Base-by-base conservation (phyloP, 2,888 invertebrate genomes). In the Spilosoma lubricipeda region DNA sequence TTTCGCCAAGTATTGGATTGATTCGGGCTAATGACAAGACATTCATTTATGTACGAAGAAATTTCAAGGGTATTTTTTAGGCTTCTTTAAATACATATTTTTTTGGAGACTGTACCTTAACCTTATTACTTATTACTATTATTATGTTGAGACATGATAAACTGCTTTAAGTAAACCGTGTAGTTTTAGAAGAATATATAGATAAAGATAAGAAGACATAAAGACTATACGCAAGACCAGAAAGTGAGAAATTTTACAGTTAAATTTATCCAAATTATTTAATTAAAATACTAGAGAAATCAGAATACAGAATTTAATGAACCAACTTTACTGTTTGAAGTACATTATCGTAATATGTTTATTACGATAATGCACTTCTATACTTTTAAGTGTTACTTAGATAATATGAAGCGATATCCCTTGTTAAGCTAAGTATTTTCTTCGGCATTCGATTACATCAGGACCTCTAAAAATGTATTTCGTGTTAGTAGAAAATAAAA, bases 401-500 rank as follows among this genome's bases (percentile, higher is more conserved):
- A 9, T 15, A 23, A 33, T n/a, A 36, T 56, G n/a, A 68, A 68
- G 30, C 42, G 45, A 20, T 45, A 30, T 30, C 27, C 45, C 5
- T 67, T 56, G n/a, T 56, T 69, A 68, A 66, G 75, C 59, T 48
- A 71, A 77, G 75, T 77, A 68, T 65, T 48, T 74, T 76, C 59
- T 77, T 71, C 59, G 74, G 63, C 59, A 74, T 77, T 73, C 42
- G 69, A 67, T 73, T 66, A 72, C 45, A 70, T 76, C 71, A 75
- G 74, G 74, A 68, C 74, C 80, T 76, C 80, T 81, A 85, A 88
- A 72, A 88, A 86, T 85, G 83, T 82, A 83, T 86, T 79, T 75
- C 84, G 82, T 86, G 84, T 85, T 80, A 84, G 81, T 79, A 78
- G 80, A 84, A 87, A 88, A 88, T 87, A 89, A 88, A 89, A 89